Conservation (phyloP, 2,888 invertebrate species). For the Drosophila rubida region DNA sequence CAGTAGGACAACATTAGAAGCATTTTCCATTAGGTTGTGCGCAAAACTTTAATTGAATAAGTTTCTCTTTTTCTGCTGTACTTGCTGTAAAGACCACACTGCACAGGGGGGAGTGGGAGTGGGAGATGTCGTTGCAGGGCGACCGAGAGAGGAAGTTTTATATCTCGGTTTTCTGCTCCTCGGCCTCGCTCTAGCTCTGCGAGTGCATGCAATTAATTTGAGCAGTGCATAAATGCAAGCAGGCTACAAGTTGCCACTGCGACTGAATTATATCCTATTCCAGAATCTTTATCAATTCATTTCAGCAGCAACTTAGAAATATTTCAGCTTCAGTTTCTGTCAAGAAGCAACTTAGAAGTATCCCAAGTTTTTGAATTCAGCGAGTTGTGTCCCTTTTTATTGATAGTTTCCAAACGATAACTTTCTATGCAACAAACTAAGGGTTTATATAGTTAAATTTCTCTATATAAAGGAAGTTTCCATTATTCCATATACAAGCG, state of each 20-base stretch:
- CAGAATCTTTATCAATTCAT: too few species aligned
- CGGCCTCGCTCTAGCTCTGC: constrained; percentile 6
- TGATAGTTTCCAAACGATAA: too few species aligned
- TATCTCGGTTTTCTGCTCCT: constrained; percentile 37
- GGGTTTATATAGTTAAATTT: too few species aligned
- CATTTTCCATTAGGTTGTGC: constrained; percentile 59
- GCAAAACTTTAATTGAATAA: constrained; percentile 78
- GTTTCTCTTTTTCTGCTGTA: constrained; percentile 48
- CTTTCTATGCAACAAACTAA: too few species aligned
- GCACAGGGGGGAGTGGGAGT: background rate
- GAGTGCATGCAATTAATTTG: constrained; percentile 65
- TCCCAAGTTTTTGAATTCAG: too few species aligned
- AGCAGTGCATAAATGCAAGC: constrained; percentile 50
- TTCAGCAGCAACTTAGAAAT: too few species aligned
- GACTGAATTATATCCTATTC: constrained; percentile 14
- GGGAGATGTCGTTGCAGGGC: too few species aligned
- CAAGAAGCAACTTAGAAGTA: too few species aligned
- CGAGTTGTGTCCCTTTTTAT: too few species aligned
- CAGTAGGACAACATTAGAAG: constrained; percentile 39
- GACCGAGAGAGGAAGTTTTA: constrained; percentile 24
- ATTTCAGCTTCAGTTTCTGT: too few species aligned
- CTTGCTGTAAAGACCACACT: background rate
- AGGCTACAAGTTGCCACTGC: background rate
- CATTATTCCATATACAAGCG: too few species aligned
- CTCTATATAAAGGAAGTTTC: too few species aligned